phyloP scores from a whole-genome alignment of 2,113 vertebrate genomes.

The Paradisaea rubra region DNA sequence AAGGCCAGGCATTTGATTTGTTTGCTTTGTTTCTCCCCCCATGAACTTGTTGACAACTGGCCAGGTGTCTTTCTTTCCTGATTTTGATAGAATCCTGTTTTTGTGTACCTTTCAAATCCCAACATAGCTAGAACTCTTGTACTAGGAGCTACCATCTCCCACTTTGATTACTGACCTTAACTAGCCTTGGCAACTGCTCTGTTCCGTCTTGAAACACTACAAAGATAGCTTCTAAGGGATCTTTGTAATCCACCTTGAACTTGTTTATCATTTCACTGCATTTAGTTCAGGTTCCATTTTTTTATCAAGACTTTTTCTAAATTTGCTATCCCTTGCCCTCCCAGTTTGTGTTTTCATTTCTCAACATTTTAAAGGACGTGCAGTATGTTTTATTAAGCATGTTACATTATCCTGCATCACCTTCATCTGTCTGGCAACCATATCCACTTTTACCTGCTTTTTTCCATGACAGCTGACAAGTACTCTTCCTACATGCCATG shows the following conservation, averaged over 20 bases:
- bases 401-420: neutral
- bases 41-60: neutral
- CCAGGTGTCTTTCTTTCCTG: neutral
- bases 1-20: neutral
- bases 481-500: neutral
- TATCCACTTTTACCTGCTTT: neutral
- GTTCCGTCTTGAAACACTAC: neutral
- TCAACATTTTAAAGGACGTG: neutral
- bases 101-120: neutral
- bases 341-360: neutral
- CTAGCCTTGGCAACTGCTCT: neutral
- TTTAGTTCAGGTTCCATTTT: neutral
- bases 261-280: neutral
- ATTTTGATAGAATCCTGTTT: neutral
- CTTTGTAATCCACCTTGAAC: neutral
- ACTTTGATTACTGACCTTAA: neutral
- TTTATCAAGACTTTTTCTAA: neutral
- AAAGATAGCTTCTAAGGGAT: neutral
- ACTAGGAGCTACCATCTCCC: neutral
- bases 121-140: accelerated
- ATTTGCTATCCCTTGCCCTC: neutral
- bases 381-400: neutral
- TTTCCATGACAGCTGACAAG: neutral
- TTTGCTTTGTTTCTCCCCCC: neutral
- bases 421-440: neutral